A percentile compares a stretch with the other conserved stretches of the same genome.
Evolutionary conservation across 1,140 invertebrate genomes (phyloP).

Genomic region (Anthonomus grandis): DNA sequence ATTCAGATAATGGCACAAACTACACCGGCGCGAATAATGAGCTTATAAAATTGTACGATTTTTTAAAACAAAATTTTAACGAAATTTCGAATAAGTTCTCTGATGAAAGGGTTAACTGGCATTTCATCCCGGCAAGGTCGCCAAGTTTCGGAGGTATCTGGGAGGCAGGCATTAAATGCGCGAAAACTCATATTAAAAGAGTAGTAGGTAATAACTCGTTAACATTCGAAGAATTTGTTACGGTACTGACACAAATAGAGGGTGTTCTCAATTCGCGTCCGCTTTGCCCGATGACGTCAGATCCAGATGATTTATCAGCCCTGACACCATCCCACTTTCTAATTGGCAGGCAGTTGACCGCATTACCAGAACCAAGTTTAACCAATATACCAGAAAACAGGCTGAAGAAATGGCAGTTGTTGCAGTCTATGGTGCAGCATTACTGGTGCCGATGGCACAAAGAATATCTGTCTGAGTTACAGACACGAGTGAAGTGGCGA

Average conservation of each 20-base stretch:
- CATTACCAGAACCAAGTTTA: too few relatives aligned
- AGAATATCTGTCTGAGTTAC: too few relatives aligned
- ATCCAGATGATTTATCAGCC: too few relatives aligned
- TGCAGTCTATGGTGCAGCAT: too few relatives aligned
- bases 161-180: constrained; percentile 10
- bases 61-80: neutral
- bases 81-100: neutral
- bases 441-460: too few relatives aligned
- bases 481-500: too few relatives aligned
- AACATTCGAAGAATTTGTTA: constrained; percentile 5
- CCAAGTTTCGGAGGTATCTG: constrained; percentile 31
- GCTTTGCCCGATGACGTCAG: too few relatives aligned
- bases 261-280: too few relatives aligned
- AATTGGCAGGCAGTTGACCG: too few relatives aligned
- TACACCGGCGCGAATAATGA: constrained; percentile 19
- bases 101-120: constrained; percentile 23
- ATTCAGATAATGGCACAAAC: constrained; percentile 24
- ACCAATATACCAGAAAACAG: too few relatives aligned
- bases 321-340: too few relatives aligned
- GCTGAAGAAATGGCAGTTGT: too few relatives aligned
- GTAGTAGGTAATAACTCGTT: constrained; percentile 2
- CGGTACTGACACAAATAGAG: constrained; percentile 5
- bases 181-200: constrained; percentile 22
- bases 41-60: constrained; percentile 2
- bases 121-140: constrained; percentile 30